phyloP scores from a whole-genome alignment of 2,888 invertebrate genomes.

The Scaptomyza caliginosa region DNA sequence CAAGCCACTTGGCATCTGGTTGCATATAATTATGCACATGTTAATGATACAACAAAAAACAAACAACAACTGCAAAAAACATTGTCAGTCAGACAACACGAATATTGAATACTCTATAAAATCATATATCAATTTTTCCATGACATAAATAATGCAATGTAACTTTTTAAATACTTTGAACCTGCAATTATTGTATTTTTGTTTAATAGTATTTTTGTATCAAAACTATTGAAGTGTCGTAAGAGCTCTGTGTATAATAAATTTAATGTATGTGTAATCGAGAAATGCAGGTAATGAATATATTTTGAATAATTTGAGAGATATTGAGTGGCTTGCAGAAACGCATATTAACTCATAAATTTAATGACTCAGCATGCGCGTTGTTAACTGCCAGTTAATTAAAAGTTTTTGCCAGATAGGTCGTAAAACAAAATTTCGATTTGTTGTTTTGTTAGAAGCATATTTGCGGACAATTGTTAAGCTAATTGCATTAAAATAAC shows the following conservation, averaged over 20 bases:
- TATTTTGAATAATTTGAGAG: conserved; percentile 26
- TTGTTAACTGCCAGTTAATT: conserved; percentile 62
- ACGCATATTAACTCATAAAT: conserved; percentile 23
- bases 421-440: conserved; percentile 20
- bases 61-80: conserved; percentile 17
- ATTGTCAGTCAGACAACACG: neutral
- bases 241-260: too few species aligned
- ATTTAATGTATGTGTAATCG: too few species aligned
- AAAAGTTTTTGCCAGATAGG: conserved; percentile 53
- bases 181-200: too few species aligned
- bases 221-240: too few species aligned
- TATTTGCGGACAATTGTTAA: conserved; percentile 43
- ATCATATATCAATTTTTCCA: neutral
- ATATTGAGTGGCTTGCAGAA: conserved; percentile 15
- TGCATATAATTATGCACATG: conserved; percentile 63
- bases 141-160: too few species aligned
- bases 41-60: conserved; percentile 51
- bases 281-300: conserved; percentile 27
- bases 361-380: conserved; percentile 48
- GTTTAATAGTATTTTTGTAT: too few species aligned
- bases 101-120: conserved; percentile 5
- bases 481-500: conserved; percentile 61
- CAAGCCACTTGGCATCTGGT: conserved; percentile 60
- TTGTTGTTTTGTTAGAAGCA: conserved; percentile 11
- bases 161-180: too few species aligned